Evolutionary conservation across 1,140 invertebrate genomes (phyloP).

Genomic region (Gyrodactylus bullatarudis): DNA sequence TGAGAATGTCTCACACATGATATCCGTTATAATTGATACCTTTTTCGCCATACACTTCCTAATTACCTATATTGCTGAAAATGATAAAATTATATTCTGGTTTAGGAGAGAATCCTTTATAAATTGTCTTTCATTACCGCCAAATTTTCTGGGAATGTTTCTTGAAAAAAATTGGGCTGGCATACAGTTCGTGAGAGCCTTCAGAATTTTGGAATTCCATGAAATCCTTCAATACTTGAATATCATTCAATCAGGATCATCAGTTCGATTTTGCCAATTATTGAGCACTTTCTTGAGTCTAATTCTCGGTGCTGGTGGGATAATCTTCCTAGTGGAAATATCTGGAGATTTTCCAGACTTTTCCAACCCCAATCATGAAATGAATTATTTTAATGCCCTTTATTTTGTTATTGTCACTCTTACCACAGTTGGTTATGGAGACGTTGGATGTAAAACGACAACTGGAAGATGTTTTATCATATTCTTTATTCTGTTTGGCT

Average conservation of each 20-base stretch:
- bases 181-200: slow-evolving; percentile 82
- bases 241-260: slow-evolving; percentile 18
- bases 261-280: slow-evolving; percentile 17
- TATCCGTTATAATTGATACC: too few species aligned
- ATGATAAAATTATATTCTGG: slow-evolving; percentile 99
- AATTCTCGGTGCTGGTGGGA: slow-evolving; percentile 18
- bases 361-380: neutral
- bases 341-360: slow-evolving; percentile 1
- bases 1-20: too few species aligned
- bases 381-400: neutral
- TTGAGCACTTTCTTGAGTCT: slow-evolving; percentile 16
- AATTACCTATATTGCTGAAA: slow-evolving; percentile 99
- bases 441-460: neutral
- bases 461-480: neutral
- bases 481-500: slow-evolving; percentile 1
- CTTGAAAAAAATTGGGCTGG: slow-evolving; percentile 98
- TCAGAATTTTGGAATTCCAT: slow-evolving; percentile 57
- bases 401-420: slow-evolving; percentile 1
- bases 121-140: slow-evolving; percentile 99
- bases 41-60: too few species aligned
- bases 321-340: slow-evolving; percentile 17
- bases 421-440: neutral
- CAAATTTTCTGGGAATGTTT: slow-evolving; percentile 99
- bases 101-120: slow-evolving; percentile 99
- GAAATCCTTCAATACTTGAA: slow-evolving; percentile 21